Evolutionary conservation across 2,797 vertebrate genomes (phyloP).

Genomic region (Anguilla marmorata): DNA sequence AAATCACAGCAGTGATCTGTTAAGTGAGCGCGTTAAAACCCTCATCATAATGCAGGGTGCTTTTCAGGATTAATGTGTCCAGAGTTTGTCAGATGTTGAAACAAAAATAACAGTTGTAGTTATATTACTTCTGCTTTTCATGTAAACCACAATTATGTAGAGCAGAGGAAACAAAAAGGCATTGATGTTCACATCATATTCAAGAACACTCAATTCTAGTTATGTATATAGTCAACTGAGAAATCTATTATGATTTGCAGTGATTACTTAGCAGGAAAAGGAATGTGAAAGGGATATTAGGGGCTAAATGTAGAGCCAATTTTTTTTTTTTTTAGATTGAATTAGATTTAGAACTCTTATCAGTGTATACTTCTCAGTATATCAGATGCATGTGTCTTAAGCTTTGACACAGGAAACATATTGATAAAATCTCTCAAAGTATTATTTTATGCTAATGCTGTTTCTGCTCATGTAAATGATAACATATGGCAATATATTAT

Average conservation of each 20-base stretch:
- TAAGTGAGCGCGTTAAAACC: background rate
- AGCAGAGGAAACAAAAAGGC: background rate
- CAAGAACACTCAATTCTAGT: background rate
- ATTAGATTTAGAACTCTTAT: background rate
- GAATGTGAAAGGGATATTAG: too few relatives aligned
- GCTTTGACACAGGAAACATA: too few relatives aligned
- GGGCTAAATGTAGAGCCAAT: too few relatives aligned
- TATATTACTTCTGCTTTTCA: background rate
- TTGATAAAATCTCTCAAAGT: too few relatives aligned
- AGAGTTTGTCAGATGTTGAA: background rate
- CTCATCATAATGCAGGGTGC: background rate
- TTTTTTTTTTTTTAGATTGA: too few relatives aligned
- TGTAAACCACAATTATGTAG: background rate
- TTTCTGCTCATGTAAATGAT: too few relatives aligned
- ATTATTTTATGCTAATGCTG: too few relatives aligned
- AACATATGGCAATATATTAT: too few relatives aligned
- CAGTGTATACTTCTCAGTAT: background rate
- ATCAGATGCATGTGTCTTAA: background rate
- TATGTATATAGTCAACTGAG: background rate
- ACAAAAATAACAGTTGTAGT: background rate
- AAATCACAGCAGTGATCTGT: conserved; percentile 3
- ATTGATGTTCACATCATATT: background rate
- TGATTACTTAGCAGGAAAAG: background rate
- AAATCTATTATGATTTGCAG: background rate
- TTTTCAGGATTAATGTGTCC: background rate